These are phyloP conservation scores for Ispidina lecontei DNA, from an alignment of 2,797 vertebrate genomes.

Conservation along the genomic window DNA sequence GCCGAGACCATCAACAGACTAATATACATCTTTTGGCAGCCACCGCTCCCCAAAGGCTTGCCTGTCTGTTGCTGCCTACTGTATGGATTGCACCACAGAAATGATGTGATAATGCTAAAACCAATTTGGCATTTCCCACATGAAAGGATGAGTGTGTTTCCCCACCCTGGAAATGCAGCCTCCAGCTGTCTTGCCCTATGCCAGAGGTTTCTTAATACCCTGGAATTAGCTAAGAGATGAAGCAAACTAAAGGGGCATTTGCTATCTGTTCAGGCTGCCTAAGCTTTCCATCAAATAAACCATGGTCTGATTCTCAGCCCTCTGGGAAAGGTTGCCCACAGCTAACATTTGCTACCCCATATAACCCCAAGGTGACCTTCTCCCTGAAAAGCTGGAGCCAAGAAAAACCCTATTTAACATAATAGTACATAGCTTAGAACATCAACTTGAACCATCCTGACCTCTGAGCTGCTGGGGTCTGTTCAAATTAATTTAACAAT, in stretches of 20 bases:
- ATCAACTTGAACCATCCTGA: slow-evolving; percentile 72
- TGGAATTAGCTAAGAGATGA: slow-evolving; percentile 58
- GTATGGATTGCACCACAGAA: neutral
- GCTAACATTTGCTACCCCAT: slow-evolving; percentile 54
- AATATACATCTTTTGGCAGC: slow-evolving; percentile 53
- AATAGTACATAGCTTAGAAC: slow-evolving; percentile 67
- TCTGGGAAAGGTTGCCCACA: slow-evolving; percentile 54
- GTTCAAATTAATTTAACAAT: slow-evolving; percentile 66
- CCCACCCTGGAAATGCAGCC: slow-evolving; percentile 49
- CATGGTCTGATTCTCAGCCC: slow-evolving; percentile 20
- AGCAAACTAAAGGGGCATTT: slow-evolving; percentile 20
- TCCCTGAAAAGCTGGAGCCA: slow-evolving; percentile 19
- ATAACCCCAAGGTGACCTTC: slow-evolving; percentile 41
- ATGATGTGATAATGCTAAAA: slow-evolving; percentile 57
- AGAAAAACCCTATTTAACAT: slow-evolving; percentile 67
- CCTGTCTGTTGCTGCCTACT: slow-evolving; percentile 42
- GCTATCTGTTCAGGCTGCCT: neutral
- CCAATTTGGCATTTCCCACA: slow-evolving; percentile 34
- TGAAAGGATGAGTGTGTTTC: neutral
- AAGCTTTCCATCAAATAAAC: slow-evolving; percentile 46
- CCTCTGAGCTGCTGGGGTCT: slow-evolving; percentile 54
- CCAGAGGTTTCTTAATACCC: slow-evolving; percentile 47
- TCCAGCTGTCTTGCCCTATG: slow-evolving; percentile 42
- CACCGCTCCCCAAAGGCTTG: slow-evolving; percentile 30
- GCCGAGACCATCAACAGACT: neutral